Evolutionary conservation across 2,888 invertebrate genomes (phyloP), one percentile per base, ranked within the genome.

Genomic region (Sminthurides aquaticus): DNA sequence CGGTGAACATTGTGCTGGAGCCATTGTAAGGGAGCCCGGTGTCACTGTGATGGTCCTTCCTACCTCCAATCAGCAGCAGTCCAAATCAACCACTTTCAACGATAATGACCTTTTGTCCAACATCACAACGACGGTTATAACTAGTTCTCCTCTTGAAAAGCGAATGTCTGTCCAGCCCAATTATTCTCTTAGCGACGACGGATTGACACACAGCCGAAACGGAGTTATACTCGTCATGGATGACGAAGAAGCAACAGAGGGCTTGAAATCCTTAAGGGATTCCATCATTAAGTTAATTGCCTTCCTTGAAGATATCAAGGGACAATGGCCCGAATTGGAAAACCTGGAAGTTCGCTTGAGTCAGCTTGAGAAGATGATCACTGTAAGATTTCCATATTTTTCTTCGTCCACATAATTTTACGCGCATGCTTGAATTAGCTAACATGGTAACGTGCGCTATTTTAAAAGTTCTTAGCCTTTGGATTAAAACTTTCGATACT

Each of bases 241-340:
- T 15, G 64, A 64, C 22, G 64, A 64, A n/a, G 64, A 64, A 1
- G 1, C 58, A 25, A 28, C 20, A 1, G 64, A 64, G n/a, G 34
- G 57, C 5, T 18, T 64, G 52, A 64, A 59, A 48, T 58, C 59
- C 1, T 29, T 64, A 27, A 64, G 58, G 54, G 64, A 64, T 24
- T 62, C 65, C 22, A 57, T 68, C 18, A 11, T 60, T 22, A 62
- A 58, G 29, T 56, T 68, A n/a, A 60, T 57, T 29, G 28, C 60
- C 29, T 55, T 62, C n/a, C 54, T 68, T 59, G 80, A 80, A 72
- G 80, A 81, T 73, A 78, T 80, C 70, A 79, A 79, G 65, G 80
- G 80, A 48, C 78, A 79, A 67, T 80, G 79, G 73, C 72, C 77
- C 5, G 80, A 80, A 67, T 71, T 81, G 67, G 77, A 78, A 68